phyloP scores from a whole-genome alignment of 2,888 invertebrate genomes.

The Athalia cordata region DNA sequence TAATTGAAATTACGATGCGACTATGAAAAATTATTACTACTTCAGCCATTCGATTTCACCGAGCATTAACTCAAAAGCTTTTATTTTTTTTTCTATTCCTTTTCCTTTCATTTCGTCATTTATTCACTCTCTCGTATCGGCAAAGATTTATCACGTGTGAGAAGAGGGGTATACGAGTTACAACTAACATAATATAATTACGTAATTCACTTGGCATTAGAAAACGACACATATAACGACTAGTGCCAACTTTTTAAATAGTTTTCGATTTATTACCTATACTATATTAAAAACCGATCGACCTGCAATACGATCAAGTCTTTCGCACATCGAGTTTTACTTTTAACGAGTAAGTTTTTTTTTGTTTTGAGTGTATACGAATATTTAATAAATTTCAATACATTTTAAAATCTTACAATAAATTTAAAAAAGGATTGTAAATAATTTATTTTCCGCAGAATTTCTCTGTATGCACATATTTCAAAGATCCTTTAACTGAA shows the following conservation, averaged over 20 bases:
- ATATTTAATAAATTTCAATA: too few relatives aligned
- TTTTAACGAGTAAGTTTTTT: neutral
- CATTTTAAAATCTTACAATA: too few relatives aligned
- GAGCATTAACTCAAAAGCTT: neutral
- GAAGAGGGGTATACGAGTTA: too few relatives aligned
- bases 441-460: too few relatives aligned
- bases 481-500: too few relatives aligned
- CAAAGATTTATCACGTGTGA: neutral
- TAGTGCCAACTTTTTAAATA: neutral
- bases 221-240: neutral
- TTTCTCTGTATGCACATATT: too few relatives aligned
- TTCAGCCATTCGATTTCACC: neutral
- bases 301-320: neutral
- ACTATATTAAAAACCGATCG: conserved; percentile 6
- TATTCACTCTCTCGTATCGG: neutral
- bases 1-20: conserved; percentile 54
- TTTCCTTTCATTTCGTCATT: neutral
- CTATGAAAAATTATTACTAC: neutral
- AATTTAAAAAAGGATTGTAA: too few relatives aligned
- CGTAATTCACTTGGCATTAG: neutral
- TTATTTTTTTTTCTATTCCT: neutral
- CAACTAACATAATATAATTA: neutral
- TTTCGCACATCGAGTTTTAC: neutral
- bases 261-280: neutral
- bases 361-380: too few relatives aligned